phyloP scores from a whole-genome alignment of 2,113 vertebrate genomes.

The Haemorhous mexicanus region DNA sequence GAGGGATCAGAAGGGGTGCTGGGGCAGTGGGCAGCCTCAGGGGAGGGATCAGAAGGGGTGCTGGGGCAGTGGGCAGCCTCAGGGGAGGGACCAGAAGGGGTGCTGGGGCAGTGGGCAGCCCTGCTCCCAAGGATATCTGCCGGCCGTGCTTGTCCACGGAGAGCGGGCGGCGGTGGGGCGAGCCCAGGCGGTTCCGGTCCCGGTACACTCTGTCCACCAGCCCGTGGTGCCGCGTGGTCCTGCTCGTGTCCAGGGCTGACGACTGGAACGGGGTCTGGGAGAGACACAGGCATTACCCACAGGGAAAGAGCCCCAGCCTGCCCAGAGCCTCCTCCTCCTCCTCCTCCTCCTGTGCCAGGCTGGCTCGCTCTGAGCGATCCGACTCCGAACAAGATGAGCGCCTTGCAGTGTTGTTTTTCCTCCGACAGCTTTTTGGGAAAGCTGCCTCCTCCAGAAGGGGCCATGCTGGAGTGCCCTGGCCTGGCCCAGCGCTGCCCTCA shows the following conservation, averaged over 20 bases:
- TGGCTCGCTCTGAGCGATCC: not conserved
- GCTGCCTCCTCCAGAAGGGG: not conserved
- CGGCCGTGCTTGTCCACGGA: slow-evolving; percentile 95
- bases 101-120: not conserved
- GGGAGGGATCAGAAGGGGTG: too few relatives aligned
- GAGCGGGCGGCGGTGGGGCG: slow-evolving; percentile 90
- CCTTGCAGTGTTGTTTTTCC: rapidly evolving
- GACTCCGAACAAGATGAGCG: rapidly evolving
- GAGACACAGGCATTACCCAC: not conserved
- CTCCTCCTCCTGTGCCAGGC: not conserved
- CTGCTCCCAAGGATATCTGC: slow-evolving; percentile 90
- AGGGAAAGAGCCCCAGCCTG: not conserved
- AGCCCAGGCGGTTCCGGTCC: slow-evolving; percentile 90
- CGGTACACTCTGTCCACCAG: slow-evolving; percentile 96
- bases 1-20: too few relatives aligned
- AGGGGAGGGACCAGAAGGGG: too few relatives aligned
- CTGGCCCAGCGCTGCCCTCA: not conserved
- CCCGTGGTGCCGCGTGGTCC: slow-evolving; percentile 94
- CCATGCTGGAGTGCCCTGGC: not conserved
- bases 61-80: too few relatives aligned
- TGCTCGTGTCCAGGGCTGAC: slow-evolving; percentile 92
- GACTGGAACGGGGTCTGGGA: slow-evolving; percentile 86
- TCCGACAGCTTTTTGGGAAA: not conserved
- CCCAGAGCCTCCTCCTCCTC: not conserved
- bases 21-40: too few relatives aligned